Percentiles rank a stretch among this genome's conserved stretches.
Conservation (phyloP, 64 coral and sea anemone species). For the Actinia tenebrosa region DNA sequence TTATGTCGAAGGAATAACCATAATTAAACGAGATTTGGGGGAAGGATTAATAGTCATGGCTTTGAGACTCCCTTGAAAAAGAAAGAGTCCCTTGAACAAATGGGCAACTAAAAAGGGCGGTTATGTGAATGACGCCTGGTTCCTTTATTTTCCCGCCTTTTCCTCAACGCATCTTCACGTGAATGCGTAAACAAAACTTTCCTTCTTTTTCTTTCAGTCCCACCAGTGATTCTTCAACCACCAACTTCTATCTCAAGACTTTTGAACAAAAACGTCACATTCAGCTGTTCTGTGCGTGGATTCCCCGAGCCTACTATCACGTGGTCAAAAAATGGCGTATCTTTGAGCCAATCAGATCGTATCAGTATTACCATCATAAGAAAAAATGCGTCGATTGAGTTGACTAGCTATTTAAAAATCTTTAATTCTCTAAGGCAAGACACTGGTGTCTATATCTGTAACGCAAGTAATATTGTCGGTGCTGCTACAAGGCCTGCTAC, state of each 20-base stretch:
- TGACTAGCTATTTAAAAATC: not conserved
- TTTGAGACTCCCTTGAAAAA: too few species aligned
- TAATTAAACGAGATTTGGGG: too few species aligned
- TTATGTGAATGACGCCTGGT: too few species aligned
- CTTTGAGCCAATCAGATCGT: not conserved
- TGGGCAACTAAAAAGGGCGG: too few species aligned
- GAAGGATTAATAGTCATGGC: too few species aligned
- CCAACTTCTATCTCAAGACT: not conserved
- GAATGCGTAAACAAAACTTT: not conserved
- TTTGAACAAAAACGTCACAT: not conserved
- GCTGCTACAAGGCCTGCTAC: not conserved
- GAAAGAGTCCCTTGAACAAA: too few species aligned
- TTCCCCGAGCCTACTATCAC: not conserved
- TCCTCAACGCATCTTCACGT: too few species aligned
- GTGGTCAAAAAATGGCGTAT: not conserved
- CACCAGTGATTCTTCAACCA: not conserved
- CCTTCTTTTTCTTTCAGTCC: slow-evolving; percentile 14
- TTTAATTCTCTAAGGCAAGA: not conserved
- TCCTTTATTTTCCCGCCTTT: too few species aligned
- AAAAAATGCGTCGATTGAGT: not conserved
- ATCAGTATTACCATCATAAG: not conserved
- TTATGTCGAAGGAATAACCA: not conserved
- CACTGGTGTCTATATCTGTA: slow-evolving; percentile 15
- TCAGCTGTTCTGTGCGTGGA: slow-evolving; percentile 13
- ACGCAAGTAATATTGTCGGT: not conserved